phyloP scores from a whole-genome alignment of 2,113 vertebrate species.

The Pitta sordida region DNA sequence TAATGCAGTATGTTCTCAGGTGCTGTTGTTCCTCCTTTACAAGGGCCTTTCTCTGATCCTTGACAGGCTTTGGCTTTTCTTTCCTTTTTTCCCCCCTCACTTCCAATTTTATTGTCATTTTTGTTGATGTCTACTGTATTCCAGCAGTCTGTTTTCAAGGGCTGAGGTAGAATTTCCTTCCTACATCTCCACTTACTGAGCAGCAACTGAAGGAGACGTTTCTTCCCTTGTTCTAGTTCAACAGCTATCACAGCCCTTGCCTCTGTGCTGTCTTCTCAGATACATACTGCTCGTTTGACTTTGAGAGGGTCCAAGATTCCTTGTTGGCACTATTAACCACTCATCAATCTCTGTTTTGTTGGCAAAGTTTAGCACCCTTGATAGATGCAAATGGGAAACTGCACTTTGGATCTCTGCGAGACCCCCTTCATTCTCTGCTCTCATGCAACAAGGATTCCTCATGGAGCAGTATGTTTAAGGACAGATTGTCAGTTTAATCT shows the following conservation, averaged over 20 bases:
- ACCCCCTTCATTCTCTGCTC: background rate
- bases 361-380: background rate
- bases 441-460: background rate
- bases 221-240: background rate
- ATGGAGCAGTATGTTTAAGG: background rate
- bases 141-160: background rate
- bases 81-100: background rate
- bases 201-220: background rate
- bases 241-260: background rate
- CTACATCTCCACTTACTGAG: background rate
- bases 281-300: background rate
- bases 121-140: background rate
- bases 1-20: background rate
- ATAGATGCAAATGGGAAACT: background rate
- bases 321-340: background rate
- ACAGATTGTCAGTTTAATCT: background rate
- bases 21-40: background rate
- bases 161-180: background rate
- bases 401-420: background rate
- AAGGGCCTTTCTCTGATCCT: background rate
- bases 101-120: background rate
- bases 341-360: background rate
- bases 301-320: background rate
- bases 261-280: background rate
- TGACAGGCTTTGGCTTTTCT: background rate